Evolutionary conservation across 2,113 vertebrate species (phyloP).

Genomic region (Ageneiosus marmoratus): DNA sequence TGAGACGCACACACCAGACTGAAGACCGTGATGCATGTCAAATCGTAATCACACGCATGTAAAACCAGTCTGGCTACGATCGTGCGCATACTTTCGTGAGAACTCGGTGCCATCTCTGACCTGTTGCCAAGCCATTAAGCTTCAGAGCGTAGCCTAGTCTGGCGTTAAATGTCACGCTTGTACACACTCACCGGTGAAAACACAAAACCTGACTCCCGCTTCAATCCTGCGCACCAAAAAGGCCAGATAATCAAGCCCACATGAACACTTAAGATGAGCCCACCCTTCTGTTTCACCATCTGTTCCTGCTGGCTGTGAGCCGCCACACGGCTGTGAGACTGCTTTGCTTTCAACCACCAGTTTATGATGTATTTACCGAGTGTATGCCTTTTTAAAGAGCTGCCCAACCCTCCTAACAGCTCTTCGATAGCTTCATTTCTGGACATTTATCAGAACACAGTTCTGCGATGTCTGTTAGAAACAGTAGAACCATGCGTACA

Average conservation of each 20-base stretch:
- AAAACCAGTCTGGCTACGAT: conserved; percentile 36
- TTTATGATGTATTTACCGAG: background rate
- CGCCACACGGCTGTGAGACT: conserved; percentile 4
- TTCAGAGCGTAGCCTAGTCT: background rate
- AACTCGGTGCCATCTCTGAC: conserved; percentile 17
- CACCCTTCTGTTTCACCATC: conserved; percentile 57
- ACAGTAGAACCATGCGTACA: too few species aligned
- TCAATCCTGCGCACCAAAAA: conserved; percentile 55
- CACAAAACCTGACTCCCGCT: conserved; percentile 51
- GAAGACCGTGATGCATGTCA: background rate
- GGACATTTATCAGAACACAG: background rate
- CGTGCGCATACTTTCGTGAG: conserved; percentile 15
- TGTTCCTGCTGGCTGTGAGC: conserved; percentile 50
- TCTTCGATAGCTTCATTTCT: background rate
- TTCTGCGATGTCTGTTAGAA: too few species aligned
- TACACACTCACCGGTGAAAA: conserved; percentile 31
- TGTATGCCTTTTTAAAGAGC: background rate
- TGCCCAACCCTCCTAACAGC: background rate
- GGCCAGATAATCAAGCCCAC: conserved; percentile 48
- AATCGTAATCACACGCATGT: background rate
- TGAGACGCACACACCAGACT: conserved; percentile 1
- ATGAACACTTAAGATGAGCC: conserved; percentile 53
- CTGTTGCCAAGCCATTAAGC: conserved; percentile 26
- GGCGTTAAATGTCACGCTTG: conserved; percentile 61
- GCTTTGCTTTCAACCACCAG: background rate